Base-by-base conservation (phyloP, 1,140 invertebrate genomes). In the Ganaspis sp. region DNA sequence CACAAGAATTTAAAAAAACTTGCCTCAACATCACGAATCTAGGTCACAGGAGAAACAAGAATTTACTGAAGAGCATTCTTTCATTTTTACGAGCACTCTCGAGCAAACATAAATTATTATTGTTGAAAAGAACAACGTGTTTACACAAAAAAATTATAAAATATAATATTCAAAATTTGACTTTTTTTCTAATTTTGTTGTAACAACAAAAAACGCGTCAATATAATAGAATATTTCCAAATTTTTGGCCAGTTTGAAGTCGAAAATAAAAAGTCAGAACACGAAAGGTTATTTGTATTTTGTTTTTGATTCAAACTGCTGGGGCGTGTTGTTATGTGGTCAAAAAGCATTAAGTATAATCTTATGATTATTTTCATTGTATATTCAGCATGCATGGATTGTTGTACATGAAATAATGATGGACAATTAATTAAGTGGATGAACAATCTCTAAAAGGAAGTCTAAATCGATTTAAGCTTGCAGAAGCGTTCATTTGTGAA, bases 401-500 rank as follows among this genome's bases (percentile, higher is more conserved):
- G 21, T 23, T 26, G 4, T 0, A 15, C 23, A 23, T 58, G 21
- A 64, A 64, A 15, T 58, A 26, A 58, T 58, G 26, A 26, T 11
- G 15, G 54, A 9, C 11, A 4, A 26, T 26, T 58, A 58, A 23
- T 64, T 34, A 26, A 15, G 21, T 34, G 1, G 15, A 64, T n/a
- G 15, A 29, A 15, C 15, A 15, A 4, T 1, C 23, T 15, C 15
- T 64, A 29, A 29, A 29, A n/a, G 58, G 15, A 64, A 64, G 21
- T 29, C 23, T 64, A 29, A 64, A 64, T 29, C 58, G 23, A 64
- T 64, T 64, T 29, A 29, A 64, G 58, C 12, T 64, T 29, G 21
- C 26, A 26, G 58, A 64, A 64, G 58, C 26, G 23, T 29, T 64
- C 21, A n/a, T 64, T 64, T 64, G 58, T n/a, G 58, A 64, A 34